These are phyloP conservation scores for Aegotheles bennettii DNA, from an alignment of 2,113 vertebrate species.

Conservation along the genomic window DNA sequence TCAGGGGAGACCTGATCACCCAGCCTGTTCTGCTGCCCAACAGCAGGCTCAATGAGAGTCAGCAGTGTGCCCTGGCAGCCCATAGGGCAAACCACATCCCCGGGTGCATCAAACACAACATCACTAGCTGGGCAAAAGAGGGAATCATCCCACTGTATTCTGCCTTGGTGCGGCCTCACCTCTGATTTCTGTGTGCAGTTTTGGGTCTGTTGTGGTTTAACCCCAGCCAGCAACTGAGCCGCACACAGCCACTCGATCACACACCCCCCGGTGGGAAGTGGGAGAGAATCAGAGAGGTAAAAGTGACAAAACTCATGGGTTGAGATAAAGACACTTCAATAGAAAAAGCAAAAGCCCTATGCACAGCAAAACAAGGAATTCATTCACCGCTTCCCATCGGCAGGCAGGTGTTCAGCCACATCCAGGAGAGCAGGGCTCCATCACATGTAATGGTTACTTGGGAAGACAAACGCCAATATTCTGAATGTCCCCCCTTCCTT, in stretches of 20 bases:
- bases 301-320: background rate
- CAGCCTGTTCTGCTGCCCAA: background rate
- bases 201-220: background rate
- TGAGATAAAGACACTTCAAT: background rate
- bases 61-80: background rate
- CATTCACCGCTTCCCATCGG: too few relatives aligned
- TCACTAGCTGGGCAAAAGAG: fast-evolving
- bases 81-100: background rate
- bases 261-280: background rate
- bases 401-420: too few relatives aligned
- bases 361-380: too few relatives aligned
- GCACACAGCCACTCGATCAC: background rate
- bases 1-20: background rate
- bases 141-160: background rate
- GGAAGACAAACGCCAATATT: background rate
- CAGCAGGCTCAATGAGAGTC: fast-evolving
- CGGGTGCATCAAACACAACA: background rate
- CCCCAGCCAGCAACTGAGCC: background rate
- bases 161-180: fast-evolving
- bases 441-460: fast-evolving
- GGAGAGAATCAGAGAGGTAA: background rate
- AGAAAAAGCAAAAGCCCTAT: too few relatives aligned
- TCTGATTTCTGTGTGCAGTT: background rate
- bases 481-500: fast-evolving
- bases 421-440: background rate